Base-by-base conservation (phyloP, 2,113 vertebrate species). In the Oreochromis spilurus region DNA sequence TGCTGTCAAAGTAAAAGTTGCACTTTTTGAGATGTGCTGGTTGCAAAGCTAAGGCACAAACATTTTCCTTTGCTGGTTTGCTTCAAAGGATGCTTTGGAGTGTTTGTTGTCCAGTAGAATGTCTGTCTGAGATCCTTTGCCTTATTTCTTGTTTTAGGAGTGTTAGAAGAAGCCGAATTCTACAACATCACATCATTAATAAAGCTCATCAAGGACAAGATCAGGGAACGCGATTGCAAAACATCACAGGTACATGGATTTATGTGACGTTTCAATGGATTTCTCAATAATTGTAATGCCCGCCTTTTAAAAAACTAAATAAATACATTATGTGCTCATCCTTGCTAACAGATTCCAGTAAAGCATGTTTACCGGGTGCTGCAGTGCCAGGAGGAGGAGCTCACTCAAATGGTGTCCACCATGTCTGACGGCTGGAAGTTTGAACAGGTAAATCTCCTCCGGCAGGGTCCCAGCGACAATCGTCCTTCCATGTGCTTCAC, bases 391-490 rank as follows among this genome's bases (percentile, higher is more conserved):
- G 99, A 99, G 85, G 99, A 99, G 88, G 99, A 99, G 45, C 96
- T 99, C 79, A 99, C 99, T 2, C 99, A 99, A 91, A 99, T 99
- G 99, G 98, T 99, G 91, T 99, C 99, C 14, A 99, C 99, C 82
- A 99, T 99, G 99, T 99, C 99, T 0, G 99, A 99, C 2, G 99
- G 99, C 91, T 99, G 99, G 99, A 99, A 98, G 95, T 99, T 99
- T 79, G 99, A 99, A 84, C 99, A 99, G 98, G 99, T 99, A 96
- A 92, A 78, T 70, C 82, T 84, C 65, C 26, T 11, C 31, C 31
- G 2, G 50, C 80, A 4, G 79, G 45, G 17, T 82, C 58, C 36
- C 75, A 9, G 67, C 67, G 36, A 26, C 75, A 57, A 52, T 85
- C 81, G 57, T 81, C 58, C 79, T 65, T 87, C 87, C 85, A 78